Evolutionary conservation across 2,797 vertebrate genomes (phyloP), one percentile per base, ranked within the genome.

Genomic region (Parambassis ranga): DNA sequence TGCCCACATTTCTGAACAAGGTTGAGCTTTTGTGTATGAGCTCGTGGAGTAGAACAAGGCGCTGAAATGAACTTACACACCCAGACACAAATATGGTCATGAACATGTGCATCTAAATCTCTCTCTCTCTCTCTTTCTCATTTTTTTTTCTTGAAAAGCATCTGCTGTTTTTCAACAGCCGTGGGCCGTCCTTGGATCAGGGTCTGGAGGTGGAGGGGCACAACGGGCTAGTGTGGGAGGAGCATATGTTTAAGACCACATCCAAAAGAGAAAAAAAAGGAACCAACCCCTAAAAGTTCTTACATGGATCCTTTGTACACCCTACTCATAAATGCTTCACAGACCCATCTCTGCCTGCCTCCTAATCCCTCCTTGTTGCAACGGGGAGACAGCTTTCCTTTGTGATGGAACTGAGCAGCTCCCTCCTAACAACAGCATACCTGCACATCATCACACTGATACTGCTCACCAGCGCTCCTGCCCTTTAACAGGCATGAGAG

Each of bases 381-480:
- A 59, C 49, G 59, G 60, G 74, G 53, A 80, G 74, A 82, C 59
- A 59, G 72, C 71, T 77, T 64, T 42, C 28, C 51, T 51, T 30
- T 53, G 32, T 71, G 79, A 82, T 75, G 79, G 76, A 85, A 80
- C 31, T 24, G 63, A 74, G 64, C 47, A 71, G 70, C 78, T 77
- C 64, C 53, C 71, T 80, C 49, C 57, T 71, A 77, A 73, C 65
- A 75, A 39, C 71, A 60, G 84, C 78, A 83, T 90, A 91, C 90
- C 90, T 93, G 90, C 87, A 90, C 89, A 91, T 90, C 87, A 85
- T 92, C 90, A 90, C 77, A 46, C 18, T 69, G 71, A 72, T 65
- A 46, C 79, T 4, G 52, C 82, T 86, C 85, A 42, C 58, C 83
- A 73, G 79, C 75, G 75, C 81, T 61, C 24, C 71, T 86, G 77